phyloP scores from a whole-genome alignment of 2,797 vertebrate genomes.

The Micrastur ruficollis region DNA sequence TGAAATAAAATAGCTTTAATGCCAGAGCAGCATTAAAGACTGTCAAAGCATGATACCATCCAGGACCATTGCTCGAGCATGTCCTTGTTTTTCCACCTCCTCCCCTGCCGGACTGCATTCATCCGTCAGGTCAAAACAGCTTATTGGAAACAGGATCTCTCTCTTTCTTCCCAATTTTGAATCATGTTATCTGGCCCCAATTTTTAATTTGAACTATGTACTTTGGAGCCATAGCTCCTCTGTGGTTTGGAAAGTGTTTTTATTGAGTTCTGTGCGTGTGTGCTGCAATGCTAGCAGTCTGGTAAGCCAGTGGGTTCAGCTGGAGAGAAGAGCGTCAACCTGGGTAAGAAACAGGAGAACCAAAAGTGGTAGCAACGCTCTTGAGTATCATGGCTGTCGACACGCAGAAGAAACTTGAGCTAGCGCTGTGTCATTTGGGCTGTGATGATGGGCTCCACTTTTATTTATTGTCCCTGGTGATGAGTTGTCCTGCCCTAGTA shows the following conservation, averaged over 20 bases:
- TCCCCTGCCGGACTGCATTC: constrained; percentile 33
- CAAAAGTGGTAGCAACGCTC: not conserved
- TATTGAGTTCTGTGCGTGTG: constrained; percentile 1
- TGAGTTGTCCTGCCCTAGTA: not conserved
- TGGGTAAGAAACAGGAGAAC: constrained; percentile 21
- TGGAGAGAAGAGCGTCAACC: constrained; percentile 21
- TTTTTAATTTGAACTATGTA: constrained; percentile 44
- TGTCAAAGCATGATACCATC: constrained; percentile 54
- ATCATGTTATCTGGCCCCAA: constrained; percentile 50
- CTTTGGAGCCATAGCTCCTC: constrained; percentile 28
- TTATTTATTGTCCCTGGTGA: not conserved
- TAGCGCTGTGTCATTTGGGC: not conserved
- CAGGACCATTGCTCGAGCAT: constrained; percentile 47
- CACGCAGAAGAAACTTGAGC: not conserved
- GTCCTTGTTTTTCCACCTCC: constrained; percentile 56
- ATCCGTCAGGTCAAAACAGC: constrained; percentile 54
- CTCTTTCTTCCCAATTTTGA: constrained; percentile 26
- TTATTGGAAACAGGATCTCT: constrained; percentile 53
- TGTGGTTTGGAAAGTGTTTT: constrained; percentile 53
- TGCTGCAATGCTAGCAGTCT: constrained; percentile 19
- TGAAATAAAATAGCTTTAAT: constrained; percentile 26
- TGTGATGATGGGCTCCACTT: not conserved
- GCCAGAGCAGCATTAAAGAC: constrained; percentile 23
- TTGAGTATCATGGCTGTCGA: not conserved
- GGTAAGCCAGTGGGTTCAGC: constrained; percentile 9